Evolutionary conservation across 2,888 invertebrate species (phyloP).

Genomic region (Polia nebulosa): DNA sequence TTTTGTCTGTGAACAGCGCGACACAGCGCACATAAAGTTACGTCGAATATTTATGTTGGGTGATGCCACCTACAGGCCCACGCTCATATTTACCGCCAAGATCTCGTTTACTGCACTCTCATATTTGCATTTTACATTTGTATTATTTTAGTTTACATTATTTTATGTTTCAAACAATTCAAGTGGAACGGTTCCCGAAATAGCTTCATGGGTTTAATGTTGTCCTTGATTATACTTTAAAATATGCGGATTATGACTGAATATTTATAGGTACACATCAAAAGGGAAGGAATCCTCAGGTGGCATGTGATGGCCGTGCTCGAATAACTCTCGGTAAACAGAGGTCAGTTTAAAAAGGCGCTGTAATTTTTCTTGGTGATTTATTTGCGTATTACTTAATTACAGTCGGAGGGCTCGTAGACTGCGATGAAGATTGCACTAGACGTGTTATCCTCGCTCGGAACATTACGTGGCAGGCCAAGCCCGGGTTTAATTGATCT

Average conservation of each 20-base stretch:
- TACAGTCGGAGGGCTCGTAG: conserved; percentile 42
- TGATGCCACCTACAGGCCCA: conserved; percentile 82
- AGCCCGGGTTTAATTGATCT: conserved; percentile 81
- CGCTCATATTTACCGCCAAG: conserved; percentile 82
- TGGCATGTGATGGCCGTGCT: conserved; percentile 8
- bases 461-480: conserved; percentile 72
- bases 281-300: conserved; percentile 22
- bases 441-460: conserved; percentile 68
- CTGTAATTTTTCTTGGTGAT: conserved; percentile 27
- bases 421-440: conserved; percentile 65
- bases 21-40: conserved; percentile 83
- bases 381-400: conserved; percentile 54
- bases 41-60: conserved; percentile 83
- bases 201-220: conserved; percentile 16
- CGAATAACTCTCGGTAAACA: conserved; percentile 10
- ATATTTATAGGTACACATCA: conserved; percentile 27
- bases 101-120: conserved; percentile 80
- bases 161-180: conserved; percentile 37
- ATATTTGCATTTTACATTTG: conserved; percentile 80
- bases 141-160: conserved; percentile 73
- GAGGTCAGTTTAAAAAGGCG: conserved; percentile 20
- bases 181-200: conserved; percentile 29
- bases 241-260: conserved; percentile 34
- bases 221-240: conserved; percentile 24
- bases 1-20: conserved; percentile 81